Percentiles rank a stretch among this genome's conserved stretches.
phyloP scores from a whole-genome alignment of 2,113 vertebrate species.

The Alectura lathami region DNA sequence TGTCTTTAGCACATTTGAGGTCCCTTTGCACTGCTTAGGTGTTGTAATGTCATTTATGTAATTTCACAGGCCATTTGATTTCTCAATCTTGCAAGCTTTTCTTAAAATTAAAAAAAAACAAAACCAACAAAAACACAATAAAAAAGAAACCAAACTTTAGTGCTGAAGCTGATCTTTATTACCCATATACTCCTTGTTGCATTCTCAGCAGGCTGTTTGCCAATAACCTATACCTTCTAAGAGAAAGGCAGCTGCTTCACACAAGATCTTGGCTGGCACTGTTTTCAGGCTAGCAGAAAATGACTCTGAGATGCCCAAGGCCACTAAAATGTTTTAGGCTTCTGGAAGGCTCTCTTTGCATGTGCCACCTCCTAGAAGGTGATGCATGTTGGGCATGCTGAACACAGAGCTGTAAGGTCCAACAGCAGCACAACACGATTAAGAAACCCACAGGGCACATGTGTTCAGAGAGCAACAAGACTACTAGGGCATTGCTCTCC shows the following conservation, averaged over 20 bases:
- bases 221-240: background rate
- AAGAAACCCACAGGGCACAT: background rate
- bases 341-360: background rate
- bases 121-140: too few species aligned
- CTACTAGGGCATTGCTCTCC: rapidly evolving
- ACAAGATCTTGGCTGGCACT: background rate
- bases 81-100: background rate
- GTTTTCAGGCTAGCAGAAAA: background rate
- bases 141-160: too few species aligned
- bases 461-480: rapidly evolving
- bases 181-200: background rate
- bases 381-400: rapidly evolving
- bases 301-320: background rate
- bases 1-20: background rate
- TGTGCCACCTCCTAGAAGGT: background rate
- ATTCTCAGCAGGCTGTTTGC: background rate
- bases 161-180: background rate
- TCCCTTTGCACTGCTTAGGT: background rate
- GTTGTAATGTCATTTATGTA: background rate
- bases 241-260: background rate
- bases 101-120: too few species aligned
- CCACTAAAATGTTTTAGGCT: background rate
- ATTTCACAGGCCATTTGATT: background rate
- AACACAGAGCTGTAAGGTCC: background rate
- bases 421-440: background rate